These are phyloP conservation scores for Harpalus rufipes DNA, from an alignment of 2,888 invertebrate genomes.

Conservation along the genomic window DNA sequence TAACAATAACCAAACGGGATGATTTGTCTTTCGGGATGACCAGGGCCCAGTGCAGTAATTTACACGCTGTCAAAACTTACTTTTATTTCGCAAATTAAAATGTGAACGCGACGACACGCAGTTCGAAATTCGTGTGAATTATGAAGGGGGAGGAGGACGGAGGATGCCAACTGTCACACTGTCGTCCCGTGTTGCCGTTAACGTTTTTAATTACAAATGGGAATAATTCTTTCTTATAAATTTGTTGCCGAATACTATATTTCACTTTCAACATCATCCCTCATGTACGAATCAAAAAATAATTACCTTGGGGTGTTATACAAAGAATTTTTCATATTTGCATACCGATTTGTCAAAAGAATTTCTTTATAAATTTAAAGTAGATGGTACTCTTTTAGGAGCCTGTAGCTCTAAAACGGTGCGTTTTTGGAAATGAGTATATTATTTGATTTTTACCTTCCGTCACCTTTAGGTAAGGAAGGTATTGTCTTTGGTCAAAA, in stretches of 20 bases:
- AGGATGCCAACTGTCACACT: slow-evolving; percentile 23
- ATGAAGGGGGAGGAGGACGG: slow-evolving; percentile 9
- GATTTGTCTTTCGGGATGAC: slow-evolving; percentile 58
- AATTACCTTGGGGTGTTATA: background rate
- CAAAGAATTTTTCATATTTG: too few species aligned
- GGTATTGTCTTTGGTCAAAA: too few species aligned
- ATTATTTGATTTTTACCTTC: too few species aligned
- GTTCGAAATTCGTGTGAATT: slow-evolving; percentile 41
- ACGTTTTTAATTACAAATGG: slow-evolving; percentile 19
- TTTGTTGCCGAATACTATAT: slow-evolving; percentile 29
- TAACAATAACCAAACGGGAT: slow-evolving; percentile 62
- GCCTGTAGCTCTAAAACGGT: too few species aligned
- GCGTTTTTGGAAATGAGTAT: too few species aligned
- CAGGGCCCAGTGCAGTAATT: slow-evolving; percentile 41
- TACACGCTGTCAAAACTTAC: slow-evolving; percentile 60
- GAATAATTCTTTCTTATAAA: slow-evolving; percentile 33
- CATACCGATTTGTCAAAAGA: too few species aligned
- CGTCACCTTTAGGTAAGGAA: too few species aligned
- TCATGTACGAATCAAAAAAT: background rate
- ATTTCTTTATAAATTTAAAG: too few species aligned
- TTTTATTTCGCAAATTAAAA: slow-evolving; percentile 62
- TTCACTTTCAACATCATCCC: background rate
- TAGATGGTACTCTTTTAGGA: too few species aligned
- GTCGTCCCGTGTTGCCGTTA: slow-evolving; percentile 10
- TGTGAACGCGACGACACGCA: slow-evolving; percentile 22